Evolutionary conservation across 2,888 invertebrate species (phyloP), one percentile per base, ranked within the genome.

Genomic region (Epinotia demarniana): DNA sequence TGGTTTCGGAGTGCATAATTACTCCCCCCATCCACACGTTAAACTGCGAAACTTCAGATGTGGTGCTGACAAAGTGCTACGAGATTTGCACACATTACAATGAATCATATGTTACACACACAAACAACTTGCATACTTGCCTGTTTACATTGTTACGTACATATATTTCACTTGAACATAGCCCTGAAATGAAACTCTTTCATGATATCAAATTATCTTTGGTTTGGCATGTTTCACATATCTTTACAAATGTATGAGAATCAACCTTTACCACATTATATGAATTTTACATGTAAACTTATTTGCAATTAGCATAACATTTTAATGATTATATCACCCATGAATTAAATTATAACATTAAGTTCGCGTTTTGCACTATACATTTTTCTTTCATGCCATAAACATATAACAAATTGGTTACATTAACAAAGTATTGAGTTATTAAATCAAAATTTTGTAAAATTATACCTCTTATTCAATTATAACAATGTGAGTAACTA

Each of bases 81-180:
- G 18, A 67, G 46, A 67, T 75, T 61, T 71, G 11, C 61, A 19
- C 55, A n/a, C 55, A 55, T 61, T 70, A 72, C 53, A 66, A 64
- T 75, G 75, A 75, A 75, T 75, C 75, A 75, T 75, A 71, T 75
- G 75, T 61, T 75, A 67, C 75, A 55, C 69, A 73, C 70, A 75
- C 71, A 72, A 75, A 75, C 75, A 72, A 72, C 66, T 55, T 27
- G 55, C 60, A 61, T 62, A 67, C 46, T 27, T 61, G 64, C 46
- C 43, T 61, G 64, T 49, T 69, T 66, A 49, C 53, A 13, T 58
- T 13, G 18, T 61, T 62, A 53, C 49, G 57, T 72, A 61, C 72
- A 71, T 75, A 19, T 55, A 72, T 73, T 73, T 62, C 68, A 68
- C 60, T 61, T 68, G n/a, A 16, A 49, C 23, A 49, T 4, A 49